phyloP scores from a whole-genome alignment of 2,113 vertebrate genomes.

The Lasiurus borealis region DNA sequence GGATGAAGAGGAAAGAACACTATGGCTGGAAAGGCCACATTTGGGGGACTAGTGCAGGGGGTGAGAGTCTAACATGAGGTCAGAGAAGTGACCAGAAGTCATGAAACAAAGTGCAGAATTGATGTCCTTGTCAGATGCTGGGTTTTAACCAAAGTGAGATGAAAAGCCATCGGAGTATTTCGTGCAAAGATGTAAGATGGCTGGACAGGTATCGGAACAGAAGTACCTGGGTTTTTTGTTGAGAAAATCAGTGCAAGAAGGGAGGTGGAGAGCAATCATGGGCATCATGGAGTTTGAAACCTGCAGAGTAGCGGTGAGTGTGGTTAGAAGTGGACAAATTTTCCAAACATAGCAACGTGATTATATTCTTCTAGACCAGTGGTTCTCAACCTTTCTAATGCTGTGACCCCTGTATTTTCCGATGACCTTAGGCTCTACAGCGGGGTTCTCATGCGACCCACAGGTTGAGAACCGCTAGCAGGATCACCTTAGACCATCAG shows the following conservation, averaged over 20 bases:
- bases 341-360: background rate
- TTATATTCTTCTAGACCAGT: too few species aligned
- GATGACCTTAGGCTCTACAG: too few species aligned
- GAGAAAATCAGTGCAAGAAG: background rate
- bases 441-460: too few species aligned
- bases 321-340: background rate
- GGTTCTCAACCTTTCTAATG: too few species aligned
- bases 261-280: background rate
- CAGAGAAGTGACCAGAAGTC: too few species aligned
- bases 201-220: background rate
- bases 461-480: too few species aligned
- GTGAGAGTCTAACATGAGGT: background rate
- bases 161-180: background rate
- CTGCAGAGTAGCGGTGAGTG: accelerated
- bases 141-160: background rate
- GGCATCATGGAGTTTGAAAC: background rate
- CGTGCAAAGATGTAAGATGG: background rate
- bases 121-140: background rate
- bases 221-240: background rate
- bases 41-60: accelerated
- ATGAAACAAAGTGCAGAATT: background rate
- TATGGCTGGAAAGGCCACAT: background rate
- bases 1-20: background rate
- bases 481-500: too few species aligned
- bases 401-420: too few species aligned